Base-by-base conservation (phyloP, 2,113 vertebrate genomes). In the Ictalurus punctatus region DNA sequence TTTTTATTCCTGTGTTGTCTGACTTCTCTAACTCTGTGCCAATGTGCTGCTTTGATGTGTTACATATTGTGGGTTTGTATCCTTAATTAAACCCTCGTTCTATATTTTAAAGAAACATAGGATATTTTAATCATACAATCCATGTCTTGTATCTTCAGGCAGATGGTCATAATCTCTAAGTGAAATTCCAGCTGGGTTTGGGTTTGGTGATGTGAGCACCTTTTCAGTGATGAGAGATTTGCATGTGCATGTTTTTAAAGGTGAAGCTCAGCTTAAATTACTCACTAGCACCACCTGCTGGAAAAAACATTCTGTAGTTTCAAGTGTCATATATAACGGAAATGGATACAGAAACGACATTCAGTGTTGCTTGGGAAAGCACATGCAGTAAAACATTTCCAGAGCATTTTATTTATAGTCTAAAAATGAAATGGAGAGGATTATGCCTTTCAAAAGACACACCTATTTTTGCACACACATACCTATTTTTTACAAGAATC, bases 41-140 rank as follows among this genome's bases (percentile, higher is more conserved):
- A 96, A 96, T 95, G 95, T 96, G 95, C 95, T 96, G 95, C 96
- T 96, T 95, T 96, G 94, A 96, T 93, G 95, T 96, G 95, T 95
- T 95, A 96, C 94, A 96, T 96, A 96, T 95, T 92, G 94, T 95
- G 95, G 95, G 95, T 96, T 96, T 95, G 94, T 96, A 95, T 96
- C 95, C 94, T 95, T 95, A 96, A 91, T 96, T 96, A 96, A 96
- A 96, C 95, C 95, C 95, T 95, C 95, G 95, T 94, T 96, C 95
- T 96, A 96, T 96, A 96, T 96, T 96, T 96, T 96, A 95, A 94
- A 61, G 86, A 67, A 91, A 59, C 37, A 74, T 87, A 87, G 80
- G 89, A 87, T 89, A 87, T 92, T 89, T 94, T 52, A 93, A 90
- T 93, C 79, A 8, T 87, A 84, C 88, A 84, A 89, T 76, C 52